Base-by-base conservation (phyloP, 2,888 invertebrate species). In the Drosophila macrospina region DNA sequence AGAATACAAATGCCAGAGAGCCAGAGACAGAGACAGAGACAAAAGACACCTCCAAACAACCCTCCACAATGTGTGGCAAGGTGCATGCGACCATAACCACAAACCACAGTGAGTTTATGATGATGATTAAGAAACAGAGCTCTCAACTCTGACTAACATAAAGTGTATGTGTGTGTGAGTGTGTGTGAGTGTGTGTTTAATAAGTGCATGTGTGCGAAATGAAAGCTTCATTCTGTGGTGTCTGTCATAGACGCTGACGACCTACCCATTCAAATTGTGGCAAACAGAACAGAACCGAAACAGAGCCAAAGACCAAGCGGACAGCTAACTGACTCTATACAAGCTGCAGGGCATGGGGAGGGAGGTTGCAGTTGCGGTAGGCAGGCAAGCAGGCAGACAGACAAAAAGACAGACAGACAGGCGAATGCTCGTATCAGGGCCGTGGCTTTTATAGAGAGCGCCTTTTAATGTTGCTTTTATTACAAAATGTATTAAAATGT, bases 401-500 rank as follows among this genome's bases (percentile, higher is more conserved):
- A 4, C 10, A 28, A 15, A 24, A 13, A 39, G 52, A 41, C 20
- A 54, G 54, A 13, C 41, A 30, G 42, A 10, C 32, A 32, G 45
- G 57, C 44, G 28, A 37, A 47, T 48, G 44, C 5, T 44, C 54
- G 45, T 47, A 57, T 57, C 56, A 42, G 51, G 47, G 55, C 51
- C 54, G 32, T 50, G 54, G 20, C 52, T 59, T 51, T 36, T 45
- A 30, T 24, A 42, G 52, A 57, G 50, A 63, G 47, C 61, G 79
- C 63, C 61, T 66, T 64, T 81, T 77, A 72, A 72, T 73, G 78
- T 56, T 68, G 59, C 68, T 77, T 77, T 86, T 75, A 82, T 88
- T 79, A 86, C 79, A 75, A 85, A 87, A 74, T 62, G 69, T 82
- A 85, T 85, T 78, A 72, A 87, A 87, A 82, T 86, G 69, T 81